Conservation (phyloP, 2,888 invertebrate species). For the Drosophila paramelanica region DNA sequence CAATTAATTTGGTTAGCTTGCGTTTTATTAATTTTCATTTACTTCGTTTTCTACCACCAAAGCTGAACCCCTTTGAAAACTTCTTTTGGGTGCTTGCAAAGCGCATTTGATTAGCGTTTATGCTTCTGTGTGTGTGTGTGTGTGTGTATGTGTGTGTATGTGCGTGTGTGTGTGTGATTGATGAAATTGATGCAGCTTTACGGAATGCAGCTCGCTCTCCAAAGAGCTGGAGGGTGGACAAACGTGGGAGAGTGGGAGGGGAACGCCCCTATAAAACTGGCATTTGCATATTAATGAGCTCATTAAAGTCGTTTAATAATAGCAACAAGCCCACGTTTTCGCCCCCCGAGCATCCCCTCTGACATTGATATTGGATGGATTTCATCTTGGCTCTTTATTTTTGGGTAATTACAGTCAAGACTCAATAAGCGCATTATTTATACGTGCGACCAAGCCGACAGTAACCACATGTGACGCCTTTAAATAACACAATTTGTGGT, state of each 20-base stretch:
- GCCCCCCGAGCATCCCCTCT: constrained; percentile 1
- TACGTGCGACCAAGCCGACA: constrained; percentile 16
- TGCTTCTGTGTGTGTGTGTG: constrained; percentile 1
- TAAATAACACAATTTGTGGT: constrained; percentile 49
- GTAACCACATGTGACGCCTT: constrained; percentile 51
- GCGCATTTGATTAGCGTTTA: constrained; percentile 38
- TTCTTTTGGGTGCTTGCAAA: constrained; percentile 10
- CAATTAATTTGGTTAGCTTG: constrained; percentile 24
- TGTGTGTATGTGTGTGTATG: constrained; percentile 3
- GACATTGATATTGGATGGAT: constrained; percentile 17
- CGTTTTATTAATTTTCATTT: neutral
- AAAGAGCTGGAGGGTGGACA: neutral
- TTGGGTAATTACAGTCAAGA: constrained; percentile 50
- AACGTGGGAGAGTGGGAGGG: neutral
- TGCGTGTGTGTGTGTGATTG: constrained; percentile 36
- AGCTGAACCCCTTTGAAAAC: constrained; percentile 2
- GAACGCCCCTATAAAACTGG: constrained; percentile 34
- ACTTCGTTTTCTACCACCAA: neutral
- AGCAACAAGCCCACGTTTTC: constrained; percentile 1
- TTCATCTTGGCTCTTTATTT: neutral
- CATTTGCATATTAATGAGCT: constrained; percentile 48
- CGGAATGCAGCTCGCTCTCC: neutral
- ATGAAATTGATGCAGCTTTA: constrained; percentile 34
- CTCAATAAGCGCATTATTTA: constrained; percentile 56
- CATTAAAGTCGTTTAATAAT: constrained; percentile 46